Evolutionary conservation across 2,888 invertebrate genomes (phyloP).

Genomic region (Lamellibrachia satsuma): DNA sequence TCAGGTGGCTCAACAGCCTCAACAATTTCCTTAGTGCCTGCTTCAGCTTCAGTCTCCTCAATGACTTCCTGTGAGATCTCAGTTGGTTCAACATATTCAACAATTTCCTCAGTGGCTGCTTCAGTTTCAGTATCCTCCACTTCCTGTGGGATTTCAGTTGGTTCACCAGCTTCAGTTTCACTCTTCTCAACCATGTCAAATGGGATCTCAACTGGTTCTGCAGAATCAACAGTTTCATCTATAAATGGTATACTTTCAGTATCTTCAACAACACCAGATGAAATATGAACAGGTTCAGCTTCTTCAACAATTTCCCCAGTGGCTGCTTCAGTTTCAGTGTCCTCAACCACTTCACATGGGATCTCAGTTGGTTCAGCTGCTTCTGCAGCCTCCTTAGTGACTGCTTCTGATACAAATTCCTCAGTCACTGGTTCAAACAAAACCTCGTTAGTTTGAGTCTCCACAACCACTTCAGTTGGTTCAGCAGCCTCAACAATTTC

Average conservation of each 20-base stretch:
- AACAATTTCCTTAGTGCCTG: no score
- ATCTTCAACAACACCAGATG: background rate
- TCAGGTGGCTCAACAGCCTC: no score
- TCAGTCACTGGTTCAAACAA: background rate
- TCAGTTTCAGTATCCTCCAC: background rate
- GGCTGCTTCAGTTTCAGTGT: background rate
- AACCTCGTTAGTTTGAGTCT: no score
- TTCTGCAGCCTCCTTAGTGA: background rate
- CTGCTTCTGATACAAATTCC: background rate
- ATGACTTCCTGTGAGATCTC: background rate
- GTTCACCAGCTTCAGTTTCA: background rate
- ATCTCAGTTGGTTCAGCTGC: background rate
- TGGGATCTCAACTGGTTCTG: background rate
- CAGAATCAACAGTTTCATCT: slow-evolving; percentile 19
- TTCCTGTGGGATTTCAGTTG: background rate
- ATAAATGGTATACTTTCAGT: background rate
- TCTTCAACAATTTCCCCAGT: background rate
- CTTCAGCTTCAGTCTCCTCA: background rate
- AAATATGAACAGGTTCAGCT: background rate
- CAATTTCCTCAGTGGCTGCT: background rate
- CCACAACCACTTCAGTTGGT: no score
- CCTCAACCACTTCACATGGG: background rate
- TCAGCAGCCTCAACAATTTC: background rate
- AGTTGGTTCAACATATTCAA: background rate
- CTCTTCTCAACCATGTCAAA: background rate